Conservation (phyloP, 2,797 vertebrate genomes). For the Etheostoma perlongum region DNA sequence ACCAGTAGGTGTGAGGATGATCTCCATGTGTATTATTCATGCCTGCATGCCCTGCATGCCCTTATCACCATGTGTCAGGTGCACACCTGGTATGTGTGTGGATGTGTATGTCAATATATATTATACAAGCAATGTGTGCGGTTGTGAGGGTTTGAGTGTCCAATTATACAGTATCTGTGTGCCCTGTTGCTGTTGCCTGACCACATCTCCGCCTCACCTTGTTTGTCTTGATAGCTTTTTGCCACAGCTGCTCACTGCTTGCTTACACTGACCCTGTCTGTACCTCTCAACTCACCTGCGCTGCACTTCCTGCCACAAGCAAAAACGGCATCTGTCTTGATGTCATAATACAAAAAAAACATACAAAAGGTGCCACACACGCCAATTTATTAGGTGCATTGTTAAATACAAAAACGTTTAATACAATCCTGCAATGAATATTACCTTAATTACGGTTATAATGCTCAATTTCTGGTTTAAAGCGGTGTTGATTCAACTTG, state of each 20-base stretch:
- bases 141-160: background rate
- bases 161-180: background rate
- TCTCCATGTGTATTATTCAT: slow-evolving; percentile 69
- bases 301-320: slow-evolving; percentile 38
- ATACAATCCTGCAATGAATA: background rate
- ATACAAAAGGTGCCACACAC: background rate
- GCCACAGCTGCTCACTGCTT: slow-evolving; percentile 57
- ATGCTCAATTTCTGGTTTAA: background rate
- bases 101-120: slow-evolving; percentile 14
- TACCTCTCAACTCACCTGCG: slow-evolving; percentile 27
- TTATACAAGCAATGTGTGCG: slow-evolving; percentile 23
- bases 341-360: slow-evolving; percentile 14
- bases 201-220: slow-evolving; percentile 41
- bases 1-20: slow-evolving; percentile 72
- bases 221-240: slow-evolving; percentile 25
- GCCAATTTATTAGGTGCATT: background rate
- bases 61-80: slow-evolving; percentile 66
- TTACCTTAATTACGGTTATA: background rate
- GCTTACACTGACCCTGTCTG: slow-evolving; percentile 54
- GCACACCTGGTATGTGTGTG: slow-evolving; percentile 56
- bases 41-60: slow-evolving; percentile 56
- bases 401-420: background rate
- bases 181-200: slow-evolving; percentile 3
- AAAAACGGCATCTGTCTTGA: slow-evolving; percentile 5
- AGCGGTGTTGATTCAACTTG: background rate